Percentiles rank a stretch among this genome's conserved stretches.
Evolutionary conservation across 2,888 invertebrate genomes (phyloP).

Genomic region (Amblyteles armatorius): DNA sequence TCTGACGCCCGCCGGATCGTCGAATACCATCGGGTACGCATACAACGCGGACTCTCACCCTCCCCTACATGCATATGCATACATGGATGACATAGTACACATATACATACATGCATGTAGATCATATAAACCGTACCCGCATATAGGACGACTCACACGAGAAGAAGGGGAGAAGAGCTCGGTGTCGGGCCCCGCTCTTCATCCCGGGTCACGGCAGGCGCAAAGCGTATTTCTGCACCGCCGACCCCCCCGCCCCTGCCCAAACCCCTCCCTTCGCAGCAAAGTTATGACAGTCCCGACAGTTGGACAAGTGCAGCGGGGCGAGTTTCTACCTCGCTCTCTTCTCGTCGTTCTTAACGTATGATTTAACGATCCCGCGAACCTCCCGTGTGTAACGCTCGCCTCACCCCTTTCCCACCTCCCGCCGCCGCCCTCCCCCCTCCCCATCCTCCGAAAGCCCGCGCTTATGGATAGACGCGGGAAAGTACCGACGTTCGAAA

Average conservation of each 20-base stretch:
- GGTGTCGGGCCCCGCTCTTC: constrained; percentile 20
- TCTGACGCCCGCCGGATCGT: not conserved
- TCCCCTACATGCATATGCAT: not conserved
- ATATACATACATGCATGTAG: not conserved
- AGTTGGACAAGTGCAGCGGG: constrained; percentile 69
- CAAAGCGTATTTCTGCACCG: constrained; percentile 48
- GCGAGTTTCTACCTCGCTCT: constrained; percentile 27
- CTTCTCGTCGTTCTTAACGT: constrained; percentile 66
- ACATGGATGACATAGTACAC: not conserved
- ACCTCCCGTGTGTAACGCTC: constrained; percentile 49
- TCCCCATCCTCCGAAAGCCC: not conserved
- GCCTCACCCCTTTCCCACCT: not conserved
- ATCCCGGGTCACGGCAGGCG: constrained; percentile 50
- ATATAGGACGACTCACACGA: constrained; percentile 5
- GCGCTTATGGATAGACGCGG: constrained; percentile 39
- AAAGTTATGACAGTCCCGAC: constrained; percentile 66
- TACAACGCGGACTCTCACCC: not conserved
- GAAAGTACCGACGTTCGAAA: constrained; percentile 66
- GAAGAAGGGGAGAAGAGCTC: not conserved
- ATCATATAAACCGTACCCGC: not conserved
- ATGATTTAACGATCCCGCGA: constrained; percentile 74
- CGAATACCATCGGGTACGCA: not conserved
- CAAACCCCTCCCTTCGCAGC: constrained; percentile 1
- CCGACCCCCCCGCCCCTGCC: not conserved
- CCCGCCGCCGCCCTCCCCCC: not conserved